Evolutionary conservation across 2,888 invertebrate genomes (phyloP).

Genomic region (Agrotis puta): DNA sequence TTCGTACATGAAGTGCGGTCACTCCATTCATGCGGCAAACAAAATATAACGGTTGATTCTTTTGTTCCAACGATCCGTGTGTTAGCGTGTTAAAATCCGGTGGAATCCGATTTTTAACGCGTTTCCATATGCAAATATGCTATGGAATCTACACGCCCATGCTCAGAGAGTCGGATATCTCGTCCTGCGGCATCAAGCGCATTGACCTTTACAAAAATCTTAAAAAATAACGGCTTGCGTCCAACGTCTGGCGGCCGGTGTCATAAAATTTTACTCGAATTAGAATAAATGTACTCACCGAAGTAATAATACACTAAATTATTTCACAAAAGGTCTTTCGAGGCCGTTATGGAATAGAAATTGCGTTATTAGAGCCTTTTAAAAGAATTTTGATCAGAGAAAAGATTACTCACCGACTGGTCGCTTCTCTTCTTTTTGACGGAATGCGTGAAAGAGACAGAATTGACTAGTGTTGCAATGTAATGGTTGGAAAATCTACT

Average conservation of each 20-base stretch:
- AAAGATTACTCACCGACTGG: slow-evolving; percentile 83
- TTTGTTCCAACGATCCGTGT: slow-evolving; percentile 61
- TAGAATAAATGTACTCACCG: slow-evolving; percentile 64
- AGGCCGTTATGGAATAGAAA: slow-evolving; percentile 27
- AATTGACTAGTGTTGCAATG: slow-evolving; percentile 63
- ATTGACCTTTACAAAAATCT: slow-evolving; percentile 86
- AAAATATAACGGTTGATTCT: slow-evolving; percentile 74
- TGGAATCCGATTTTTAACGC: slow-evolving; percentile 67
- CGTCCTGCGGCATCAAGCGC: slow-evolving; percentile 79
- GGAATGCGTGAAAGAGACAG: slow-evolving; percentile 77
- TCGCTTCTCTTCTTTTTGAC: slow-evolving; percentile 81
- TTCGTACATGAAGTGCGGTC: slow-evolving; percentile 67
- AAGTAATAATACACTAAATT: slow-evolving; percentile 36
- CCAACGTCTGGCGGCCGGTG: slow-evolving; percentile 66
- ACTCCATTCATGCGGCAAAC: slow-evolving; percentile 78
- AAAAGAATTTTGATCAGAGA: slow-evolving; percentile 65
- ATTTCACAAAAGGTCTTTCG: slow-evolving; percentile 45
- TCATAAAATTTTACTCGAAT: slow-evolving; percentile 39
- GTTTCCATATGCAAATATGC: slow-evolving; percentile 72
- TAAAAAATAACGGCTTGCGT: slow-evolving; percentile 88
- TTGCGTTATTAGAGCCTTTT: slow-evolving; percentile 41
- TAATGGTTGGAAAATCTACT: slow-evolving; percentile 34
- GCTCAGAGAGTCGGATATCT: slow-evolving; percentile 70
- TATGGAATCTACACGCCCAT: slow-evolving; percentile 71
- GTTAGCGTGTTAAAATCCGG: slow-evolving; percentile 62